Evolutionary conservation across 2,113 vertebrate genomes (phyloP), one percentile per base, ranked within the genome.

Genomic region (Spea multiplicata): DNA sequence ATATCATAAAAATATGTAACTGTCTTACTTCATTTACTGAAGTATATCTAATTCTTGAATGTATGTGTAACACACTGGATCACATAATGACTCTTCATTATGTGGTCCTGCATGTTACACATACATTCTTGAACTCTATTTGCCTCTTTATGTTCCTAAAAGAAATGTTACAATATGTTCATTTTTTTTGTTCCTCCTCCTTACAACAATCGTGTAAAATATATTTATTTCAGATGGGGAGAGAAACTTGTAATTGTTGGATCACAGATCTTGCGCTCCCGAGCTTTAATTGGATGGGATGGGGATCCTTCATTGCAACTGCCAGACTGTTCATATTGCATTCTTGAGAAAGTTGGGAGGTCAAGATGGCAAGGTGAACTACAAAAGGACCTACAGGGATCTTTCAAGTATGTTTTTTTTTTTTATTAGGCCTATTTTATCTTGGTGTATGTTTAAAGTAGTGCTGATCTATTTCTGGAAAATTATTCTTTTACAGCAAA

Each of bases 351-450:
- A 5, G 83, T 99, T 50, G 97, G 96, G 16, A 91, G 97, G 61
- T 94, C 94, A 0, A 90, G 97, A 45, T 99, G 96, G 96, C 96
- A 99, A 81, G 97, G 97, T 3, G 96, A 98, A 85, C 91, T 99
- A 1, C 97, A 99, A 82, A 93, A 93, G 52, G 96, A 99, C 81
- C 91, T 99, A 55, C 82, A 90, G 83, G 44, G 86, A 77, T 0
- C 88, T 53, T 98, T 97, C 90, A 97, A 93, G 97, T 99, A 89
- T 78, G 90, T 74, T 66, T n/a, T 0, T 14, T 0, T 6, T 8
- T 12, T 48, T 44, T 66, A 44, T 13, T 14, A 17, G 45, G 5
- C 47, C 10, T n/a, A 45, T 72, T 50, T 12, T 68, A 46, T 10
- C 17, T 50, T 47, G 5, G 6, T 52, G 10, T 10, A 52, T 52